Evolutionary conservation across 2,113 vertebrate genomes (phyloP), one percentile per base, ranked within the genome.

Genomic region (Felis chaus): DNA sequence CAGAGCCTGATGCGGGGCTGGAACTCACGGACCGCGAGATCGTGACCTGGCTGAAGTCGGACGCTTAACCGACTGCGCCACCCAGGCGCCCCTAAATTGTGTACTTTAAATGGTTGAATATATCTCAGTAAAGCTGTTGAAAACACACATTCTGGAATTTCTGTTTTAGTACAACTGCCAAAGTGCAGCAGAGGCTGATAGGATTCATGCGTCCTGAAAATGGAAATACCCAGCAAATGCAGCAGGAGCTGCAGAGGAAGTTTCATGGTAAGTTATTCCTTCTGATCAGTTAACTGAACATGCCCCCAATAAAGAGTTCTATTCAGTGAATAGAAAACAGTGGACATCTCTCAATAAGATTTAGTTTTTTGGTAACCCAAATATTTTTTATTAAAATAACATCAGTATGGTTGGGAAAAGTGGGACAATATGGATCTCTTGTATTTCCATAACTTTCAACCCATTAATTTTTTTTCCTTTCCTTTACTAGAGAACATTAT

Each of bases 241-340:
- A 99, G 86, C 99, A 99, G 96, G 99, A 99, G 36, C 99, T 99
- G 9, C 99, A 99, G 97, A 99, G 99, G 97, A 99, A 99, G 92
- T 99, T 99, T 27, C 99, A 99, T 73, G 99, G 99, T 99, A 98
- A 98, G 98, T 98, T 61, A 63, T 41, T 85, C 16, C 15, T 53
- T 91, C 78, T 95, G 4, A 82, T 31, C 10, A 39, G 7, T 25
- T 88, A n/a, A 76, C 25, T 36, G 4, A 76, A 27, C 5, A 15
- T 87, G 15, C 76, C 9, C 4, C 11, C 7, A 36, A 2, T n/a
- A 19, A 50, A 71, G 87, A 86, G 5, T 92, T 50, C 48, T 41
- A 31, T 85, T 91, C 61, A 81, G 27, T 45, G 25, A 76, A 13
- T 39, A 78, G 80, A 45, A 95, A 63, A 68, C 7, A 93, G 7